phyloP scores from a whole-genome alignment of 2,888 invertebrate genomes.

The Tetragnatha montana region DNA sequence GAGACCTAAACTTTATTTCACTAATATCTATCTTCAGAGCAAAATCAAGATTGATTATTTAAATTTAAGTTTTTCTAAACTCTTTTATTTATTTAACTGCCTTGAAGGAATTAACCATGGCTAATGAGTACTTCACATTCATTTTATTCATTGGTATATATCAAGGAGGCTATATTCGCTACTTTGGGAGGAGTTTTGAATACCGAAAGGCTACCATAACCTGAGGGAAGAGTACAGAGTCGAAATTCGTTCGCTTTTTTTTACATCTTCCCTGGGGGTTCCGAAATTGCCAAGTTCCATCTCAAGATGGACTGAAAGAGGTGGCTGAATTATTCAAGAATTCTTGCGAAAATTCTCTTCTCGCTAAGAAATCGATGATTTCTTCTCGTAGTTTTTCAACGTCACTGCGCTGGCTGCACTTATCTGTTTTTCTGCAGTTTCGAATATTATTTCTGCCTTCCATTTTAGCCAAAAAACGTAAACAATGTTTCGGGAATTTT shows the following conservation, averaged over 20 bases:
- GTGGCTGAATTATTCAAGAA: slow-evolving; percentile 59
- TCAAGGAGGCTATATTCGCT: no score
- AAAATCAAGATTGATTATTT: no score
- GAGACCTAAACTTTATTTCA: no score
- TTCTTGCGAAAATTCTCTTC: slow-evolving; percentile 46
- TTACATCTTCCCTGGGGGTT: not conserved
- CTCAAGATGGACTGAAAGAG: slow-evolving; percentile 40
- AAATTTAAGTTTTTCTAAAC: no score
- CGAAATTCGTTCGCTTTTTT: slow-evolving; percentile 17
- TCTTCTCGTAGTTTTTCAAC: slow-evolving; percentile 26
- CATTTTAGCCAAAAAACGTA: not conserved
- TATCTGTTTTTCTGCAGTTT: slow-evolving; percentile 4
- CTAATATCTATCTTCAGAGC: no score
- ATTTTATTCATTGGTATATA: no score
- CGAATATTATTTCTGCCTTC: slow-evolving; percentile 29
- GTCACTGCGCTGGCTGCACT: not conserved
- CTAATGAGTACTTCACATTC: no score
- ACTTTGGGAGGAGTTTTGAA: slow-evolving; percentile 15
- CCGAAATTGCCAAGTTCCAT: slow-evolving; percentile 53
- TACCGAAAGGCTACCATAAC: slow-evolving; percentile 31
- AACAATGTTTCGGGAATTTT: not conserved
- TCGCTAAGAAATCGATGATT: slow-evolving; percentile 49
- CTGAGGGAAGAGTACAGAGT: not conserved
- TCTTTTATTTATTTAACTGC: no score
- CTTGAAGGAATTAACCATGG: no score